Evolutionary conservation across 2,888 invertebrate genomes (phyloP).

Genomic region (Ophonus ardosiacus): DNA sequence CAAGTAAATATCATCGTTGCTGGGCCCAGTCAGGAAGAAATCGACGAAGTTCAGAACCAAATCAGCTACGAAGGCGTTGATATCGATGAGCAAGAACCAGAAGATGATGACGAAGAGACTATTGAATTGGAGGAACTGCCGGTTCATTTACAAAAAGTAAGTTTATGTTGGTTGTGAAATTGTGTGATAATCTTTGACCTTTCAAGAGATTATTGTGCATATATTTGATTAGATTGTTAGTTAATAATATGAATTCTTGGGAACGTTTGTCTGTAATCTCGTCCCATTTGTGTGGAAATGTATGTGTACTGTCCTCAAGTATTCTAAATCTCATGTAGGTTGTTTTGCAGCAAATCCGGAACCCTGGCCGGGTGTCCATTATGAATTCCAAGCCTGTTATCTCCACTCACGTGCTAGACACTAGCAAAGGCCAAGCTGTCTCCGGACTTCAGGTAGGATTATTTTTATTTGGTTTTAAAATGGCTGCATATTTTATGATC

Average conservation of each 20-base stretch:
- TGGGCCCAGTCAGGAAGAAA: constrained; percentile 66
- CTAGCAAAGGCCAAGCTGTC: constrained; percentile 83
- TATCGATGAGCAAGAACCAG: constrained; percentile 46
- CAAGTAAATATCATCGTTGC: constrained; percentile 61
- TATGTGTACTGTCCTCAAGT: constrained; percentile 56
- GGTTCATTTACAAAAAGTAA: constrained; percentile 69
- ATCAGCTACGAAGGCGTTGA: constrained; percentile 46
- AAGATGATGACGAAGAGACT: constrained; percentile 64
- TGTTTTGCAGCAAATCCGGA: constrained; percentile 67
- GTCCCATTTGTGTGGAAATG: constrained; percentile 65
- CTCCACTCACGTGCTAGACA: constrained; percentile 87
- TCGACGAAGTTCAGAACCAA: constrained; percentile 44
- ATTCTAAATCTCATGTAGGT: constrained; percentile 4
- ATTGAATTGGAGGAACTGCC: constrained; percentile 67
- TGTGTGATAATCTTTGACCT: constrained; percentile 28
- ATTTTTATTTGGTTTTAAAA: too few relatives aligned
- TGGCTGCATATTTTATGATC: too few relatives aligned
- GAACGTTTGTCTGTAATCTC: constrained; percentile 66
- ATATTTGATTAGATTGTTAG: constrained; percentile 20
- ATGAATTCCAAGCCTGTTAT: constrained; percentile 77
- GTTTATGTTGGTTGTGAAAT: background rate
- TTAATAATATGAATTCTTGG: constrained; percentile 44
- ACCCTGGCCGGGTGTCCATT: constrained; percentile 61
- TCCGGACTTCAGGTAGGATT: constrained; percentile 79
- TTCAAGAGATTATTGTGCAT: background rate